Base-by-base conservation (phyloP, 2,888 invertebrate species). In the Ligdia adustata region DNA sequence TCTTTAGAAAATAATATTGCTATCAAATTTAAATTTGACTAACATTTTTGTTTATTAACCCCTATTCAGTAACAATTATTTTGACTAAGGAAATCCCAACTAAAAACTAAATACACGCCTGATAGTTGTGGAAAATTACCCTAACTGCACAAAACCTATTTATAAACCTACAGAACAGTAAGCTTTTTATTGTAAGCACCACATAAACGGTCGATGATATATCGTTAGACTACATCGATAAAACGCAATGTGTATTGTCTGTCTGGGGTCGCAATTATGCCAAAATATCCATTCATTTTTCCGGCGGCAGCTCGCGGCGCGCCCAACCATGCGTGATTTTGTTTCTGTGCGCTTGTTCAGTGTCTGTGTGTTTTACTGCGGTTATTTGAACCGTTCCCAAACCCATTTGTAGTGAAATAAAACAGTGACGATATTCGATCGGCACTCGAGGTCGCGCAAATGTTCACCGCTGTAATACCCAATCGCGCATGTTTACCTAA, bases 281-380 rank as follows among this genome's bases (percentile, higher is more conserved):
- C 79, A 75, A 79, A 85, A 82, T 80, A 79, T 65, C 80, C 79
- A 82, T 84, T 81, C 79, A 84, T 87, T 84, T 86, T 86, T 83
- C 76, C 70, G 69, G 62, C 69, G 69, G 74, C 69, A 69, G 74
- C 67, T 66, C 75, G 75, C 69, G 58, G 74, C 70, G 79, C 75
- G 79, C 77, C 64, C 82, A 76, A 49, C 79, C 86, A 86, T 80
- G 82, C 85, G 83, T 84, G 85, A 81, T 78, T 82, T 78, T 83
- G 80, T 84, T 86, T 87, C 84, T 85, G 79, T 76, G 73, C 79
- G 79, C 82, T 85, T 82, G 83, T 76, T 82, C 85, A 78, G 71
- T 79, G 79, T 83, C 81, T 82, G 82, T 71, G 66, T 70, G 74
- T 72, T 77, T 48, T 53, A 51, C 73, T 78, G 82, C 69, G 82